A percentile compares a stretch with the other conserved stretches of the same genome.
Conservation (phyloP, 2,113 vertebrate genomes). For the Pseudonaja textilis region DNA sequence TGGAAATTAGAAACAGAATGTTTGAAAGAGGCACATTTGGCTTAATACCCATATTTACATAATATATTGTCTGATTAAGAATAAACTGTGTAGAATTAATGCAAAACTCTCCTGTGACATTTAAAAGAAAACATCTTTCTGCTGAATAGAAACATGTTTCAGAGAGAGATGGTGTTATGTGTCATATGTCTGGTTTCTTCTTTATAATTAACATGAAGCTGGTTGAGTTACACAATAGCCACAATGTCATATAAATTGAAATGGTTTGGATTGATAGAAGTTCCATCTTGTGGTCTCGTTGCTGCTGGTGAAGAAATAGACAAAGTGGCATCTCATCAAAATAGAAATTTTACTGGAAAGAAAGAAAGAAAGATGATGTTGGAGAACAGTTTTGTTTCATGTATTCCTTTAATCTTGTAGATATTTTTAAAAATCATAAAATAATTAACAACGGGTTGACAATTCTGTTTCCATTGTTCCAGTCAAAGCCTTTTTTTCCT, state of each 20-base stretch:
- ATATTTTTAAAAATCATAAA: neutral
- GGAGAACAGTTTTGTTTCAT: neutral
- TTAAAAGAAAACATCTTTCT: conserved; percentile 21
- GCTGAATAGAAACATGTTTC: conserved; percentile 48
- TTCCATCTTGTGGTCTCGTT: neutral
- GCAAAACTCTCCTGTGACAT: neutral
- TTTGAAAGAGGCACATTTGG: conserved; percentile 11
- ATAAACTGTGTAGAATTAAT: conserved; percentile 35
- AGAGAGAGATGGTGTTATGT: conserved; percentile 9
- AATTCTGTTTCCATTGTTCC: neutral
- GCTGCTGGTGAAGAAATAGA: neutral
- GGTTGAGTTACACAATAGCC: neutral
- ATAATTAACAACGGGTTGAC: neutral
- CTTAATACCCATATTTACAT: conserved; percentile 4
- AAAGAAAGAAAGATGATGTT: neutral
- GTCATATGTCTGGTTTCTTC: conserved; percentile 28
- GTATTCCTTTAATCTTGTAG: neutral
- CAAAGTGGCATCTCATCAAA: neutral
- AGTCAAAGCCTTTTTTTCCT: neutral
- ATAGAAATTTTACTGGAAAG: neutral
- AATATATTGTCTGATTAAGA: conserved; percentile 18
- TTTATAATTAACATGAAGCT: conserved; percentile 27
- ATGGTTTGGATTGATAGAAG: neutral
- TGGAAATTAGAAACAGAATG: neutral
- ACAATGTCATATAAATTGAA: neutral